phyloP scores from a whole-genome alignment of 2,113 vertebrate genomes.

The Turdus rufiventris region DNA sequence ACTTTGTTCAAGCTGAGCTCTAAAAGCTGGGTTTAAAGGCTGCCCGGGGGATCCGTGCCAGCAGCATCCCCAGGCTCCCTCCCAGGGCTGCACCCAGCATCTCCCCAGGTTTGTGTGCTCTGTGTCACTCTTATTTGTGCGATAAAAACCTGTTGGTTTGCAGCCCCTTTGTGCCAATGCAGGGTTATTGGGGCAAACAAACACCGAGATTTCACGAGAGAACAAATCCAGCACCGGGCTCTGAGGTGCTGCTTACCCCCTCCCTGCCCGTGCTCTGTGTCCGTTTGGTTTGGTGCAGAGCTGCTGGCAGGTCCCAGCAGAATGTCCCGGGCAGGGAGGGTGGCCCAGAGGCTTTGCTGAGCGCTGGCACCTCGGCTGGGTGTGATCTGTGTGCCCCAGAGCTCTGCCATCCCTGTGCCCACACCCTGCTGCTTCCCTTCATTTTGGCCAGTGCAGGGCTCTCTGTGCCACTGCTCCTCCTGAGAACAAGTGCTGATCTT shows the following conservation, averaged over 20 bases:
- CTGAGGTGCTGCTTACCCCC: background rate
- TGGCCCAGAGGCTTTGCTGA: background rate
- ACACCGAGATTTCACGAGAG: background rate
- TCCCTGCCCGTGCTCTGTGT: background rate
- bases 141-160: background rate
- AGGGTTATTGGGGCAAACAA: background rate
- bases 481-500: background rate
- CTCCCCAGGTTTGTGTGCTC: background rate
- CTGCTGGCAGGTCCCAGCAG: background rate
- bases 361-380: background rate
- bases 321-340: background rate
- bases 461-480: background rate
- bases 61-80: background rate
- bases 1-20: constrained; percentile 7
- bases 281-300: background rate
- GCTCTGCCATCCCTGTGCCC: background rate
- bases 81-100: background rate
- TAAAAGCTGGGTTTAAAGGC: background rate
- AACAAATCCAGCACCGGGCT: background rate
- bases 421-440: background rate
- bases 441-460: background rate
- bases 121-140: background rate
- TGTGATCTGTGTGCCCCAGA: rapidly evolving
- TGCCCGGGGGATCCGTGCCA: background rate
- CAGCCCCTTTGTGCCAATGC: background rate